Conservation (phyloP, 2,888 invertebrate genomes). For the Drosophila affinis region DNA sequence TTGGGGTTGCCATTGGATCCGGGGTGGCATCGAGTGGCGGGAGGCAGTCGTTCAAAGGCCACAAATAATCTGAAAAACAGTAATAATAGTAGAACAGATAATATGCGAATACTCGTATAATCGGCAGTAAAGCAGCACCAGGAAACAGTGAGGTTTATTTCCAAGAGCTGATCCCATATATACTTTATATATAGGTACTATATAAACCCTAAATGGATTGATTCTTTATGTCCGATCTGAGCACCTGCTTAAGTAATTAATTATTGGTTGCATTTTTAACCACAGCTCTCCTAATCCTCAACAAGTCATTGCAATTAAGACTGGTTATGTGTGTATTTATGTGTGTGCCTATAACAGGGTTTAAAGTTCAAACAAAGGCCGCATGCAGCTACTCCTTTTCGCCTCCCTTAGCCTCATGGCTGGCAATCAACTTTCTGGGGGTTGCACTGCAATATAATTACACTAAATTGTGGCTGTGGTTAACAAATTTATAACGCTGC, state of each 20-base stretch:
- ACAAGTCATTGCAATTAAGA: conserved; percentile 17
- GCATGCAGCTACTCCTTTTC: background rate
- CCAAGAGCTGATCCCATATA: background rate
- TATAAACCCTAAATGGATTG: background rate
- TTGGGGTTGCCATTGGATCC: conserved; percentile 4
- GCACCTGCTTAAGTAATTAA: conserved; percentile 26
- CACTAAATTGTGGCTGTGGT: conserved; percentile 57
- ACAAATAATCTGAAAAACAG: conserved; percentile 47
- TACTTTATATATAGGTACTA: too few relatives aligned
- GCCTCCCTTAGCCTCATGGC: background rate
- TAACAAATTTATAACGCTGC: conserved; percentile 69
- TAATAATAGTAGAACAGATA: conserved; percentile 54
- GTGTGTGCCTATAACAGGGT: background rate
- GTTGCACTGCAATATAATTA: conserved; percentile 60
- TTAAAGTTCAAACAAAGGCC: conserved; percentile 24
- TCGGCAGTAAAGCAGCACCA: conserved; percentile 59
- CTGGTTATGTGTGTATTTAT: conserved; percentile 6
- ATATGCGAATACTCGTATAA: conserved; percentile 58
- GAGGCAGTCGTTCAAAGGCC: conserved; percentile 54
- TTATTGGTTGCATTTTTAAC: background rate
- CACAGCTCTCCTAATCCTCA: conserved; percentile 6
- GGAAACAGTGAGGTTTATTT: background rate
- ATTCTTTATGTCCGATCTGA: background rate
- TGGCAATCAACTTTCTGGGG: conserved; percentile 15
- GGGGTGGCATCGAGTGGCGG: conserved; percentile 14